These are phyloP conservation scores for Mycetomoellerius zeteki DNA, from an alignment of 1,140 invertebrate genomes.

Conservation along the genomic window DNA sequence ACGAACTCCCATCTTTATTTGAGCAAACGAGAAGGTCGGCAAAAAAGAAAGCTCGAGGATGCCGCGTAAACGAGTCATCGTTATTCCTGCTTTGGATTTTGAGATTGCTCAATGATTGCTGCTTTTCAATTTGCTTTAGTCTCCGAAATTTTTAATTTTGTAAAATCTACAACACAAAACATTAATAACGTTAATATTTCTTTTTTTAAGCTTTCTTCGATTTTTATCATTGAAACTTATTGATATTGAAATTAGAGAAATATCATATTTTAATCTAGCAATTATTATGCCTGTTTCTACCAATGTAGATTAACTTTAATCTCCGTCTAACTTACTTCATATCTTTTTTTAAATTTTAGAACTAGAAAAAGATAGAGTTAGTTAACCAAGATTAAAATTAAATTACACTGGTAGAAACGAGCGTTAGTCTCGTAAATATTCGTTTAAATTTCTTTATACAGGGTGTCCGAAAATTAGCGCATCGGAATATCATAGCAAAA, in stretches of 20 bases:
- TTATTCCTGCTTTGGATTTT: conserved; percentile 14
- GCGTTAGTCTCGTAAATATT: background rate
- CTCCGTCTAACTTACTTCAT: no score
- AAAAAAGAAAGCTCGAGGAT: conserved; percentile 42
- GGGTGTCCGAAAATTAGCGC: no score
- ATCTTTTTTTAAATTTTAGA: no score
- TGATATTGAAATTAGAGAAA: background rate
- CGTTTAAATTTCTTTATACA: background rate
- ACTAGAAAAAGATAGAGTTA: no score
- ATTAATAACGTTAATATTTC: background rate
- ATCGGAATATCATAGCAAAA: no score
- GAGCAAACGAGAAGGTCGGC: conserved; percentile 18
- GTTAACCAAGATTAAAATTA: no score
- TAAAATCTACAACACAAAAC: background rate
- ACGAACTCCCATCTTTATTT: conserved; percentile 33
- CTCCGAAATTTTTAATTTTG: background rate
- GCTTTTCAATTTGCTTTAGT: background rate
- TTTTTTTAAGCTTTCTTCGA: background rate
- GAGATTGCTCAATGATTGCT: background rate
- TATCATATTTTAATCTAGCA: no score
- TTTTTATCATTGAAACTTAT: background rate
- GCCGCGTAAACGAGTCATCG: conserved; percentile 49
- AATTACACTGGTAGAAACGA: background rate
- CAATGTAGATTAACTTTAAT: no score
- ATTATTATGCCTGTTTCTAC: no score